Evolutionary conservation across 2,888 invertebrate species (phyloP).

Genomic region (Alviniconcha strummeri): DNA sequence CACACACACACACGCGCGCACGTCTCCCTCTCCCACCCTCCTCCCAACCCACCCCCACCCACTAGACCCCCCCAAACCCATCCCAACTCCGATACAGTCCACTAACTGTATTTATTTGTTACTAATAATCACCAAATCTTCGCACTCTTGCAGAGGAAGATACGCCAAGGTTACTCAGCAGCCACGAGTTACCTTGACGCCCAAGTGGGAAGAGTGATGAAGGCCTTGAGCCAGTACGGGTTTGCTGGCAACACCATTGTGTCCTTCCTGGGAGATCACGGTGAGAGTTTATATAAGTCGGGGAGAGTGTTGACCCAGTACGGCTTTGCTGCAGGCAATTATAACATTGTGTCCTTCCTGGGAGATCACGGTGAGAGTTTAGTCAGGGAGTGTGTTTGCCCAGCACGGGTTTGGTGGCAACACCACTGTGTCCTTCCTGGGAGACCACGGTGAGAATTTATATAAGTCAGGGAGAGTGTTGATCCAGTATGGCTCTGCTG

Average conservation of each 20-base stretch:
- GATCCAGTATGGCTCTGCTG: conserved; percentile 71
- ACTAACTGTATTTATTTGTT: no score
- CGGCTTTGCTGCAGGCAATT: conserved; percentile 74
- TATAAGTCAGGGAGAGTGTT: conserved; percentile 71
- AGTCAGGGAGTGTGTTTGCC: conserved; percentile 75
- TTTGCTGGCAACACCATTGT: conserved; percentile 81
- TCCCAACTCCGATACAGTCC: no score
- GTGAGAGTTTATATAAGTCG: conserved; percentile 73
- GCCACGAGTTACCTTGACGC: conserved; percentile 87
- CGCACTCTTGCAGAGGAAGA: conserved; percentile 74
- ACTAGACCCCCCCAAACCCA: no score
- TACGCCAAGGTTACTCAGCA: conserved; percentile 88
- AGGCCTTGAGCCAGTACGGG: conserved; percentile 76
- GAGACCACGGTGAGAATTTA: conserved; percentile 85
- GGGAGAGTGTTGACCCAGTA: conserved; percentile 75
- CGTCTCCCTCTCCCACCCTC: no score
- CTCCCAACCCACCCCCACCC: no score
- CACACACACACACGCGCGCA: no score
- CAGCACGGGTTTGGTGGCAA: conserved; percentile 73
- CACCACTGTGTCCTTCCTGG: conserved; percentile 85
- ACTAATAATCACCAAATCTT: no score
- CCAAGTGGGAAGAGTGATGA: conserved; percentile 83
- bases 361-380: conserved; percentile 86
- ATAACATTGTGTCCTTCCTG: conserved; percentile 85
- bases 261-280: conserved; percentile 89